These are phyloP conservation scores for Antennarius striatus DNA, from an alignment of 2,113 vertebrate genomes.

Conservation along the genomic window DNA sequence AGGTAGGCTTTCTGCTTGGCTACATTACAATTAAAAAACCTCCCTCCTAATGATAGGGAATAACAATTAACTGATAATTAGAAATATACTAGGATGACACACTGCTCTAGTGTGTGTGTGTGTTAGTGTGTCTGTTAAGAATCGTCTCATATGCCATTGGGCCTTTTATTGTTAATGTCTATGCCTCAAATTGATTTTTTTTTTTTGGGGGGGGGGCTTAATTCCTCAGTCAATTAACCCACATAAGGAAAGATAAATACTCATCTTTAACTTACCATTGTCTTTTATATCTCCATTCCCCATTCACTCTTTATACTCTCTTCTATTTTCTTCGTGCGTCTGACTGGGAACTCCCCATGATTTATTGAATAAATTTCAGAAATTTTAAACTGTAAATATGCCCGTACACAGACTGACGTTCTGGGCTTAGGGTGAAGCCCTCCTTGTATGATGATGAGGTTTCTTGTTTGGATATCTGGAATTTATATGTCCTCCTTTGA, in stretches of 20 bases:
- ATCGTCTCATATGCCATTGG: slow-evolving; percentile 60
- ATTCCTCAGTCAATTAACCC: slow-evolving; percentile 79
- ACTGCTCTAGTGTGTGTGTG: slow-evolving; percentile 39
- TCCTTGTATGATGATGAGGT: too few relatives aligned
- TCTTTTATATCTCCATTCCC: slow-evolving; percentile 59
- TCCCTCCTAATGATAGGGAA: slow-evolving; percentile 79
- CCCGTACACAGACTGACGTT: too few relatives aligned
- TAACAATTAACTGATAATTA: slow-evolving; percentile 85
- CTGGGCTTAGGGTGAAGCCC: too few relatives aligned
- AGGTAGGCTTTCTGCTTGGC: slow-evolving; percentile 82
- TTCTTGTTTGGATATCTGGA: too few relatives aligned
- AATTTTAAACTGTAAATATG: not conserved
- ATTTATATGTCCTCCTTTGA: too few relatives aligned
- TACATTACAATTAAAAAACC: slow-evolving; percentile 83
- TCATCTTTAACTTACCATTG: slow-evolving; percentile 63
- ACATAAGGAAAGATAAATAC: slow-evolving; percentile 64
- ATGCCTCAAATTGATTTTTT: slow-evolving; percentile 59
- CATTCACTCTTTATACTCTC: slow-evolving; percentile 46
- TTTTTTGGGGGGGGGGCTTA: slow-evolving; percentile 63
- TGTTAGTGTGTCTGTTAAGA: slow-evolving; percentile 48
- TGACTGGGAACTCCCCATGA: not conserved
- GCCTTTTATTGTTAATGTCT: slow-evolving; percentile 63
- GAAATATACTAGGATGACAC: slow-evolving; percentile 74
- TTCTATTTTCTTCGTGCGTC: not conserved
- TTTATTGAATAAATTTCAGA: accelerated